A percentile compares a stretch with the other conserved stretches of the same genome.
These are phyloP conservation scores for Oedothorax gibbosus DNA, from an alignment of 1,140 invertebrate species.

Conservation along the genomic window DNA sequence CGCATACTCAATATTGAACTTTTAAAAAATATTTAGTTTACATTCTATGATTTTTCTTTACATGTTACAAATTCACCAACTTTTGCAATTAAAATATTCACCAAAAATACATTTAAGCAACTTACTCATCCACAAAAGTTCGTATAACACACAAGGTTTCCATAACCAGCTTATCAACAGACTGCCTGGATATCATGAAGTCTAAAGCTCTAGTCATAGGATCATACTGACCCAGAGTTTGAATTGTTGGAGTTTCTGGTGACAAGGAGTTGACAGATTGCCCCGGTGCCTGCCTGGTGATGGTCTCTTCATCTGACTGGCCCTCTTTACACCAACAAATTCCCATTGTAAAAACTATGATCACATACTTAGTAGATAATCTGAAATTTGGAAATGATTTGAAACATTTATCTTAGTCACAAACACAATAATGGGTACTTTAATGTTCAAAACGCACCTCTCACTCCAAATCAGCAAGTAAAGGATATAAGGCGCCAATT, in stretches of 20 bases:
- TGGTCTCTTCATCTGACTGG: constrained; percentile 54
- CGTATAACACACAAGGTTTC: constrained; percentile 84
- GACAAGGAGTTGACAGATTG: constrained; percentile 53
- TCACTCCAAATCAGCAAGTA: too few relatives aligned
- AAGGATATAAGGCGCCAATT: too few relatives aligned
- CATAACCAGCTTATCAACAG: constrained; percentile 79
- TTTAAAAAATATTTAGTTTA: too few relatives aligned
- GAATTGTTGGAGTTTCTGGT: constrained; percentile 11
- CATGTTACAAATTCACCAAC: too few relatives aligned
- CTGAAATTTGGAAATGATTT: neutral
- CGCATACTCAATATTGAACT: too few relatives aligned
- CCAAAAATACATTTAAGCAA: constrained; percentile 10
- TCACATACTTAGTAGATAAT: constrained; percentile 21
- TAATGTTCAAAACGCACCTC: too few relatives aligned
- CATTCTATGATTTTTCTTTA: too few relatives aligned
- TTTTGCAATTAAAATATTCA: neutral
- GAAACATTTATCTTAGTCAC: too few relatives aligned
- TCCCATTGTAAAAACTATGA: constrained; percentile 37
- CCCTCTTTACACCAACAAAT: constrained; percentile 58
- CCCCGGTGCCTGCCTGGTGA: neutral
- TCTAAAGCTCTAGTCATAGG: constrained; percentile 48
- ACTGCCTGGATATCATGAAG: constrained; percentile 46
- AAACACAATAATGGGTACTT: too few relatives aligned
- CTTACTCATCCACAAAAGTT: constrained; percentile 85
- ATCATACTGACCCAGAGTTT: constrained; percentile 30